A percentile compares a stretch with the other conserved stretches of the same genome.
These are phyloP conservation scores for Palythoa grandiflora DNA, from an alignment of 92 coral and sea anemone species.

Conservation along the genomic window DNA sequence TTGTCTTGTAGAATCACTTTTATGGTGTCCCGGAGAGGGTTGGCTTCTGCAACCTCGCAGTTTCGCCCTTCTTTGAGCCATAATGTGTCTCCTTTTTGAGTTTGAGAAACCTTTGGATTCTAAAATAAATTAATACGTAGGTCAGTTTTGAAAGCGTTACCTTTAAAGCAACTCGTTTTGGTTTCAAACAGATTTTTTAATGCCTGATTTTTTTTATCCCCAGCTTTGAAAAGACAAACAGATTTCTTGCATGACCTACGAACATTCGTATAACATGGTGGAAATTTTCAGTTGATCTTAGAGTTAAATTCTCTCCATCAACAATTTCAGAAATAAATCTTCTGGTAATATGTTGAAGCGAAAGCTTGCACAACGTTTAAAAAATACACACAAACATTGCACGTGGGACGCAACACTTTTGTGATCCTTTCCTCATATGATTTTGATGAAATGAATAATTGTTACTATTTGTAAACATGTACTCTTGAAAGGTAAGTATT, in stretches of 20 bases:
- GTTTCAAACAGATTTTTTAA: neutral
- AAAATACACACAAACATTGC: neutral
- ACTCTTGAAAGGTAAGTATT: too few relatives aligned
- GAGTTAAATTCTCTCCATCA: neutral
- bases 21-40: neutral
- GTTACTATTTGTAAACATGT: too few relatives aligned
- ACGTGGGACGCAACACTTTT: neutral
- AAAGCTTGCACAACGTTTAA: neutral
- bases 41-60: neutral
- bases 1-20: neutral
- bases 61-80: neutral
- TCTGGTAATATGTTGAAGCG: neutral
- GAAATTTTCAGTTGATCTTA: neutral
- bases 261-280: neutral
- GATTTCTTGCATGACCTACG: neutral
- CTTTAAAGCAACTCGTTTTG: neutral
- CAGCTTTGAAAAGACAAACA: neutral
- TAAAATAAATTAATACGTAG: neutral
- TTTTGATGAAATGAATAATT: neutral
- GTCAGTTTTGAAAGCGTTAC: neutral
- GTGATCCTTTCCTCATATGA: neutral
- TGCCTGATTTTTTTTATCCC: neutral
- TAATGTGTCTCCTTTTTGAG: neutral
- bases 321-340: neutral
- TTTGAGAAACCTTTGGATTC: slow-evolving; percentile 12